phyloP scores from a whole-genome alignment of 2,113 vertebrate species.

The Syrrhaptes paradoxus region DNA sequence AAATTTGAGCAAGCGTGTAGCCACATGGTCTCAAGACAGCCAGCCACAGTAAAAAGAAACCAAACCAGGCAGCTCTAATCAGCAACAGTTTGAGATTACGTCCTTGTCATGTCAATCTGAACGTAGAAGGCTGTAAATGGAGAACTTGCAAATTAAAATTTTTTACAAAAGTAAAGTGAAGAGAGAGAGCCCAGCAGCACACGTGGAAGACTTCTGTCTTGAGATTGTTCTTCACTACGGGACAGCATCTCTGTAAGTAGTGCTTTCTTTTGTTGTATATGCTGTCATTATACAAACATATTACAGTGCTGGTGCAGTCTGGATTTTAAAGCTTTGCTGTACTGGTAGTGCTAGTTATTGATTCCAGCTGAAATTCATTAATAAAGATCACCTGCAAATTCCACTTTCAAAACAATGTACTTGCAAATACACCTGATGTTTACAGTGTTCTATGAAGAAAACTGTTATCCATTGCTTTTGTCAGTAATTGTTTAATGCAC shows the following conservation, averaged over 20 bases:
- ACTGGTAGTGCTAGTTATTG: not conserved
- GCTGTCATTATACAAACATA: not conserved
- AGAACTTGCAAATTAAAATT: not conserved
- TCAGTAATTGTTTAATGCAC: not conserved
- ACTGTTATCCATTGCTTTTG: not conserved
- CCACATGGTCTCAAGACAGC: not conserved
- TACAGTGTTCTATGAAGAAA: not conserved
- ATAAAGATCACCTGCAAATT: not conserved
- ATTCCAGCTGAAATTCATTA: not conserved
- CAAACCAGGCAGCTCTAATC: not conserved
- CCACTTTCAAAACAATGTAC: not conserved
- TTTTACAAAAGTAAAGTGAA: not conserved
- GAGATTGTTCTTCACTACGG: not conserved
- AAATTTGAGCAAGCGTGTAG: not conserved
- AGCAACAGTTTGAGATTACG: not conserved
- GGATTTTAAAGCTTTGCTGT: not conserved
- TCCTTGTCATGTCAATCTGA: not conserved
- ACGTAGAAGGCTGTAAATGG: not conserved
- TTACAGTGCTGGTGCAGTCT: not conserved
- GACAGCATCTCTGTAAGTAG: conserved; percentile 57
- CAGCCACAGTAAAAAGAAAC: not conserved
- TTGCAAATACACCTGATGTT: not conserved
- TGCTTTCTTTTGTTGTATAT: not conserved
- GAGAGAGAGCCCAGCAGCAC: not conserved
- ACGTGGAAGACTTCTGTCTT: not conserved